Base-by-base conservation (phyloP, 2,888 invertebrate species). In the Drosophila mercatorum region DNA sequence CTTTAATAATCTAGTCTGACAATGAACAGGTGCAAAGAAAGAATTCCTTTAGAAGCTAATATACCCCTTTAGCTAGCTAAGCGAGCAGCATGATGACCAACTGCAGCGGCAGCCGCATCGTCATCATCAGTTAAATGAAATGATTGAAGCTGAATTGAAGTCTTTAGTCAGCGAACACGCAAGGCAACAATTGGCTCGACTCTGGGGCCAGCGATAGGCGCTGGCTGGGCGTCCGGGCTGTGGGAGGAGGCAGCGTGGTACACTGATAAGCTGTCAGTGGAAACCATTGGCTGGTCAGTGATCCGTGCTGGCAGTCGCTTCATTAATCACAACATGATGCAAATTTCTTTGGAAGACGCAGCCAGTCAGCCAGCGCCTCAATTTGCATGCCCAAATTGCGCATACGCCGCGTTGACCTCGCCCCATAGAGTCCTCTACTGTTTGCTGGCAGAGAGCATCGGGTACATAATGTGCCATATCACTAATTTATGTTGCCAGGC, bases 61-160 rank as follows among this genome's bases (percentile, higher is more conserved):
- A 55, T 28, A 17, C 55, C 7, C 28, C 31, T 12, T 31, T 41
- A 2, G 2, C 26, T 0, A 6, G 5, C 43, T 5, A 34, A 12
- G 34, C 59, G 81, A 71, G 55, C 6, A 31, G 10, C 78, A 87
- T 84, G 84, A 64, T 69, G 68, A 53, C 79, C 81, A 83, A 81
- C 81, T 68, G 68, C 75, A 53, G 59, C 58, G 51, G 77, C 77
- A 75, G 77, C 63, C 66, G 75, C 80, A 76, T 88, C 80, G 85
- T 78, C 83, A 86, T 86, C 90, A 88, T 86, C 86, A 88, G 86
- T 83, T 87, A 87, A 87, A 87, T 88, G 83, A 89, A 87, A 87
- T 88, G 90, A 89, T 87, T 87, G 86, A 88, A 83, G 86, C 72
- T 77, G 86, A 86, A 88, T 88, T 89, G 83, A 89, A 89, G 88